phyloP scores from a whole-genome alignment of 2,888 invertebrate species.

The Scaptomyza tumidula region DNA sequence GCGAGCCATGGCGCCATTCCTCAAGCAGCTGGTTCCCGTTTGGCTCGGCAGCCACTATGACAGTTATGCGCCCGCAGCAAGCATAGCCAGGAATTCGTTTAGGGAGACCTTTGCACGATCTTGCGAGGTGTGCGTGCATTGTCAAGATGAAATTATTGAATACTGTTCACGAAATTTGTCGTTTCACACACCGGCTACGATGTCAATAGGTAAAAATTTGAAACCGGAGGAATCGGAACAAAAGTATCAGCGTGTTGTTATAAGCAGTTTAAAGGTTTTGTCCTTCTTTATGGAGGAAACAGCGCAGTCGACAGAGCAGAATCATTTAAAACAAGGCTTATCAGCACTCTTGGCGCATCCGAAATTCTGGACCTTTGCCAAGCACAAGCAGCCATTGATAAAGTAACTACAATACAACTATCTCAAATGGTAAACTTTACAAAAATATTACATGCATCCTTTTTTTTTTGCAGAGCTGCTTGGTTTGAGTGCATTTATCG shows the following conservation, averaged over 20 bases:
- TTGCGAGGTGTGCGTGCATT: constrained; percentile 91
- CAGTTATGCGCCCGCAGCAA: constrained; percentile 92
- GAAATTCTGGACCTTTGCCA: constrained; percentile 90
- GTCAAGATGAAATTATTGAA: constrained; percentile 91
- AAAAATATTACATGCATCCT: not conserved
- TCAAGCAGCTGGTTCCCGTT: constrained; percentile 91
- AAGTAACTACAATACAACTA: constrained; percentile 65
- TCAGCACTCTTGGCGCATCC: constrained; percentile 86
- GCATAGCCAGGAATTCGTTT: constrained; percentile 88
- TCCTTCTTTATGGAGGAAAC: constrained; percentile 87
- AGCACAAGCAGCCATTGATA: constrained; percentile 86
- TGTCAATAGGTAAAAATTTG: constrained; percentile 86
- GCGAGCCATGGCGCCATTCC: constrained; percentile 90
- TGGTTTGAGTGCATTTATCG: constrained; percentile 89
- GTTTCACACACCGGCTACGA: constrained; percentile 86
- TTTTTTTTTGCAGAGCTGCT: constrained; percentile 84
- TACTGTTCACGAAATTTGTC: constrained; percentile 90
- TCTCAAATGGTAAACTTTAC: not conserved
- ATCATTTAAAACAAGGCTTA: constrained; percentile 82
- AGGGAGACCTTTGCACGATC: constrained; percentile 93
- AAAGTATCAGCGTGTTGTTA: constrained; percentile 88
- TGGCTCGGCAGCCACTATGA: constrained; percentile 96
- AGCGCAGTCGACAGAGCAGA: constrained; percentile 84
- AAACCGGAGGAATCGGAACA: constrained; percentile 88
- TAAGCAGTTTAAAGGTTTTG: constrained; percentile 88